Conservation (phyloP, 2,888 invertebrate genomes). For the Vanessa cardui region DNA sequence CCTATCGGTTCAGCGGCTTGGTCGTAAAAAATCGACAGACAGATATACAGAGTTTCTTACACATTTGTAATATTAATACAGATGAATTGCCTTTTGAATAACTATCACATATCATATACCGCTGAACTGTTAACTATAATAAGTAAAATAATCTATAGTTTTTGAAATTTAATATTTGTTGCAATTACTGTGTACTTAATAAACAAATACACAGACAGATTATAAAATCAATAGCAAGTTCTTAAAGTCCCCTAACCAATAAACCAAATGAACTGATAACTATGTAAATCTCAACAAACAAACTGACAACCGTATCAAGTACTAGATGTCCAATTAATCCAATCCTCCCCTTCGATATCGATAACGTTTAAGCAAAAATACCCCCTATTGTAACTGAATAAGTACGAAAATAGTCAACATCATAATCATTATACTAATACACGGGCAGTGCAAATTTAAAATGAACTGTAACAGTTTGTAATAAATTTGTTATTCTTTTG, state of each 20-base stretch:
- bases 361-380: slow-evolving; percentile 1
- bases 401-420: slow-evolving; percentile 11
- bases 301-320: slow-evolving; percentile 56
- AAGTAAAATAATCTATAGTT: too few relatives aligned
- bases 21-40: too few relatives aligned
- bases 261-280: slow-evolving; percentile 55
- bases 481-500: slow-evolving; percentile 18
- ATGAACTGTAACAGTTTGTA: neutral
- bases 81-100: too few relatives aligned
- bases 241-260: slow-evolving; percentile 50
- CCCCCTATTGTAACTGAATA: neutral
- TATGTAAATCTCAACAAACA: slow-evolving; percentile 72
- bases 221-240: slow-evolving; percentile 34
- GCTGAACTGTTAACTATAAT: too few relatives aligned
- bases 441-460: slow-evolving; percentile 16
- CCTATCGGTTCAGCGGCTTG: too few relatives aligned
- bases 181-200: too few relatives aligned
- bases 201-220: slow-evolving; percentile 10
- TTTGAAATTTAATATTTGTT: too few relatives aligned
- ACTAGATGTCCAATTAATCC: slow-evolving; percentile 42
- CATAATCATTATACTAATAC: slow-evolving; percentile 6
- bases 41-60: too few relatives aligned
- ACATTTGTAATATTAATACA: too few relatives aligned
- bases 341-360: slow-evolving; percentile 27
- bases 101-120: too few relatives aligned